Evolutionary conservation across 1,140 invertebrate genomes (phyloP), one percentile per base, ranked within the genome.

Genomic region (Holotrichia oblita): DNA sequence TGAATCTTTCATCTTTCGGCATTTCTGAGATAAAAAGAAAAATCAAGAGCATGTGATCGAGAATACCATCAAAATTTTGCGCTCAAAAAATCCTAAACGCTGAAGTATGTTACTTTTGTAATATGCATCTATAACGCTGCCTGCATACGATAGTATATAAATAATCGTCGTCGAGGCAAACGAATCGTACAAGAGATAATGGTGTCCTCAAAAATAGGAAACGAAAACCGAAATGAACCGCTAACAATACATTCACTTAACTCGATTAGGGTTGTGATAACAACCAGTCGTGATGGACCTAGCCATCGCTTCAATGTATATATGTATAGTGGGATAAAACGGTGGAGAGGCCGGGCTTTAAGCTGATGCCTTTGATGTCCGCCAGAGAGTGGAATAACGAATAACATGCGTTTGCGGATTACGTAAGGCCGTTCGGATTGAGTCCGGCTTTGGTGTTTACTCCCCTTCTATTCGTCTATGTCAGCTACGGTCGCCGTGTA

Each of bases 331-430:
- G 61, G 24, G 24, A 17, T 61, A 17, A 20, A 22, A 17, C 27
- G 59, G 20, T n/a, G 20, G 59, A 61, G n/a, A 61, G 59, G 8
- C 27, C 59, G 59, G 22, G 61, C 61, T 69, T 69, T 69, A 4
- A 69, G 61, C 61, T 14, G 14, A 55, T 55, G 24, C 61, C 61
- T 69, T 69, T 69, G 61, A 69, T 69, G 22, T 69, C 24, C 17
- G 22, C 61, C 27, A 27, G 27, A 69, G 48, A 44, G 59, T 17
- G 61, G 61, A 69, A 27, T 69, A 69, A 69, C 61, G 61, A 69
- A 27, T 34, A 34, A 69, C 61, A 69, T 22, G 61, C 61, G 61
- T 69, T 69, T 69, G 61, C 22, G 61, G 61, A 69, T 69, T 69
- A 69, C 61, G 22, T 69, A 69, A 69, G 61, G 61, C 22, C 61